Percentiles rank a stretch among this genome's conserved stretches.
phyloP scores from a whole-genome alignment of 2,797 vertebrate genomes.

The Adrianichthys oophorus region DNA sequence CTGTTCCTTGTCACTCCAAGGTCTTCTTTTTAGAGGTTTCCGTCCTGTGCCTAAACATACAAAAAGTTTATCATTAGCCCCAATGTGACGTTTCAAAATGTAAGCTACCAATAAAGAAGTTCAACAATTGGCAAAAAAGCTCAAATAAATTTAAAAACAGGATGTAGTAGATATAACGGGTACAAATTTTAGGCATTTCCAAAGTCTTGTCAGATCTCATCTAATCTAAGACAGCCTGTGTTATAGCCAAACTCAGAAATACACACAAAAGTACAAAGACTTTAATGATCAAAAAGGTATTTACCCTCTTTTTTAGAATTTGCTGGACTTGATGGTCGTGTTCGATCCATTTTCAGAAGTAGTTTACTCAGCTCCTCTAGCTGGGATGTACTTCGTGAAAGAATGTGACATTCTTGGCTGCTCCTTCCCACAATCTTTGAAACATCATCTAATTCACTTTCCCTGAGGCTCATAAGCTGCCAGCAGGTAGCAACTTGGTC shows the following conservation, averaged over 20 bases:
- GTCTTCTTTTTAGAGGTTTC: conserved; percentile 63
- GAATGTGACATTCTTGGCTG: conserved; percentile 53
- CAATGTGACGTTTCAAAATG: conserved; percentile 3
- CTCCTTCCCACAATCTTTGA: conserved; percentile 52
- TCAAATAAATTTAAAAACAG: too few species aligned
- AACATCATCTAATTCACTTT: conserved; percentile 60
- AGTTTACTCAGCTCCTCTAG: conserved; percentile 68
- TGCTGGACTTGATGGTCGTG: conserved; percentile 25
- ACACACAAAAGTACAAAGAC: not conserved
- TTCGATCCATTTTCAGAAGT: conserved; percentile 61
- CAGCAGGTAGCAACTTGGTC: conserved; percentile 71
- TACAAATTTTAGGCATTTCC: too few species aligned
- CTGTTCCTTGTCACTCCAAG: conserved; percentile 72
- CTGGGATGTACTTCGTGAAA: conserved; percentile 50
- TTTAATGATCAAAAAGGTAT: conserved; percentile 13
- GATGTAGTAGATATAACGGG: too few species aligned
- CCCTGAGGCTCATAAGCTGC: conserved; percentile 72
- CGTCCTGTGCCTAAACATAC: conserved; percentile 42
- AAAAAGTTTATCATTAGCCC: too few species aligned
- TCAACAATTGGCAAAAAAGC: not conserved
- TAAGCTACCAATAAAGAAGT: not conserved
- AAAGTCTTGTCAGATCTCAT: not conserved
- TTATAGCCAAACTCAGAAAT: not conserved
- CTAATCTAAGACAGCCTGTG: not conserved
- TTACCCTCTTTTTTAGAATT: conserved; percentile 48